Evolutionary conservation across 2,797 vertebrate species (phyloP).

Genomic region (Simalia tracyae): DNA sequence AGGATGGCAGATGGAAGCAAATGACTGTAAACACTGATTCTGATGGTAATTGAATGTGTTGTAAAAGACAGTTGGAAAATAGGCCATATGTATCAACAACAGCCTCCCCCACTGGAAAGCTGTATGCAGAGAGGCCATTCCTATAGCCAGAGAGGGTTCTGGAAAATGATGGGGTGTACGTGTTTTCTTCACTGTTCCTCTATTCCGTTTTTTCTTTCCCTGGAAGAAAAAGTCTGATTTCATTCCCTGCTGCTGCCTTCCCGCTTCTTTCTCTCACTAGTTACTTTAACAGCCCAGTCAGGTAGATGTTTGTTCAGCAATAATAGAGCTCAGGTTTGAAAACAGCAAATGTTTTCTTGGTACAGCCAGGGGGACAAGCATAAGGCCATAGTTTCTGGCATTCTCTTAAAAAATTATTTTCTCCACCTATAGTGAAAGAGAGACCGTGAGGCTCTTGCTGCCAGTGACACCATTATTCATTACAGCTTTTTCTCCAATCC

Average conservation of each 20-base stretch:
- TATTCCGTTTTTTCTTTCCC: neutral
- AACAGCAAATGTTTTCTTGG: neutral
- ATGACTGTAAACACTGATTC: slow-evolving; percentile 26
- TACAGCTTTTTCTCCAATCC: neutral
- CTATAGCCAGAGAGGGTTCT: neutral
- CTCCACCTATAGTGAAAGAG: neutral
- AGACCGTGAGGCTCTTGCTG: neutral
- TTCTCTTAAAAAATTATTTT: neutral
- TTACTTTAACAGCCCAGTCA: neutral
- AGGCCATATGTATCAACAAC: neutral
- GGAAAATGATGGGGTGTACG: neutral
- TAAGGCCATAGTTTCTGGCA: neutral
- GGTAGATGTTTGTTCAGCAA: neutral
- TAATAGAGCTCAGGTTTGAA: neutral
- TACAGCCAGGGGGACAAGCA: neutral
- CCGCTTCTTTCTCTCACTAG: neutral
- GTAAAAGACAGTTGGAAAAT: neutral
- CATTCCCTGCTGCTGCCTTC: neutral
- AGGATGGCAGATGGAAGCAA: neutral
- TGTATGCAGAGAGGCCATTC: neutral
- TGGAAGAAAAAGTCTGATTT: neutral
- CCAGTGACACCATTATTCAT: neutral
- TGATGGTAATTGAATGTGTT: neutral
- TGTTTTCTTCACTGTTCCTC: neutral
- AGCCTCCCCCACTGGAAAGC: neutral